These are phyloP conservation scores for Drosophila peninsularis DNA, from an alignment of 2,888 invertebrate species.

Conservation along the genomic window DNA sequence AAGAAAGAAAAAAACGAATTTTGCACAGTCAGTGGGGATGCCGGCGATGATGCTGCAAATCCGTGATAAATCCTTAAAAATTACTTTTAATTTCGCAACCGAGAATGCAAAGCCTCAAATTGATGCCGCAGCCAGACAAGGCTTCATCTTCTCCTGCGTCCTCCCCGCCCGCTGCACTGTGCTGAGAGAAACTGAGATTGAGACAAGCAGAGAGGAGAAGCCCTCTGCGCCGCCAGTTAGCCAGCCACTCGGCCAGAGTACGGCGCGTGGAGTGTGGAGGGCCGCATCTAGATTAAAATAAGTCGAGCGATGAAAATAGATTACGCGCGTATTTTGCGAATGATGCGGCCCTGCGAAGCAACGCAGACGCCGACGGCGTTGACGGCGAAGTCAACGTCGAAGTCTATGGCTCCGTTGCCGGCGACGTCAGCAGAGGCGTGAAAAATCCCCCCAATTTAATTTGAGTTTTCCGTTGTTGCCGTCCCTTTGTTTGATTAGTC, in stretches of 20 bases:
- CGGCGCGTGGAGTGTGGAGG: slow-evolving; percentile 13
- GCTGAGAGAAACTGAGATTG: slow-evolving; percentile 19
- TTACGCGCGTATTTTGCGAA: slow-evolving; percentile 71
- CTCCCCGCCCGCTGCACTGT: slow-evolving; percentile 27
- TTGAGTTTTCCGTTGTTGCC: slow-evolving; percentile 55
- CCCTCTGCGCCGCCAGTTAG: slow-evolving; percentile 19
- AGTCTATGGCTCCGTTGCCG: not conserved
- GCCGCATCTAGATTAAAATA: slow-evolving; percentile 68
- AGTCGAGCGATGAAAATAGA: slow-evolving; percentile 75
- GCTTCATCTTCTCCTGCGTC: not conserved
- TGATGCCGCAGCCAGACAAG: slow-evolving; percentile 46
- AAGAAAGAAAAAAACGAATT: slow-evolving; percentile 9
- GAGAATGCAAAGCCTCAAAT: slow-evolving; percentile 61
- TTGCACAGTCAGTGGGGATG: slow-evolving; percentile 54
- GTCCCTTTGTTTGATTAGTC: slow-evolving; percentile 71
- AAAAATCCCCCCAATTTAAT: slow-evolving; percentile 66
- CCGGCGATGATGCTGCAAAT: slow-evolving; percentile 66
- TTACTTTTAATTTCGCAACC: slow-evolving; percentile 70
- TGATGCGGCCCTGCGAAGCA: slow-evolving; percentile 46
- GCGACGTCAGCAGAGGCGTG: slow-evolving; percentile 52
- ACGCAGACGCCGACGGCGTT: slow-evolving; percentile 18
- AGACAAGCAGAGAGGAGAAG: slow-evolving; percentile 2
- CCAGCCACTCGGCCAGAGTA: slow-evolving; percentile 37
- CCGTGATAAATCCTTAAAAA: slow-evolving; percentile 74
- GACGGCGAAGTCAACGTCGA: slow-evolving; percentile 4